Evolutionary conservation across 1,140 invertebrate species (phyloP), one percentile per base, ranked within the genome.

Genomic region (Eueides isabella): DNA sequence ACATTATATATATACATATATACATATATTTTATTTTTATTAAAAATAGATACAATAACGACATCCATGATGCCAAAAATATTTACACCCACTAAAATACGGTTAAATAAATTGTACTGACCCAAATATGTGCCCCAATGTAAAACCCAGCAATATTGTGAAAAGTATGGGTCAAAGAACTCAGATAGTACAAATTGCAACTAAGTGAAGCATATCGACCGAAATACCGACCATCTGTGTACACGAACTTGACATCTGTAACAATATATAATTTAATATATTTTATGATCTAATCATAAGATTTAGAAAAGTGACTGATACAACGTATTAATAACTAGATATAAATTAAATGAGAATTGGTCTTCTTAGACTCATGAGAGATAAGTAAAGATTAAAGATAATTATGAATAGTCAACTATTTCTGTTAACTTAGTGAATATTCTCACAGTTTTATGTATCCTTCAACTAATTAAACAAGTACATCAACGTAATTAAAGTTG

Each of bases 141-240:
- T 48, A 41, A 5, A 14, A 63, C 29, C 55, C 23, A 67, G n/a
- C 71, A 65, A 61, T 23, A 41, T 74, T 74, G 72, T 65, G 72
- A 74, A 68, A 74, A 68, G 29, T 41, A 74, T 55, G 72, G 72
- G 72, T 74, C 72, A 67, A 68, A 38, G 67, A 38, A 64, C 72
- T 69, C 61, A 35, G 33, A 41, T 68, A 35, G 65, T 23, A 38
- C 61, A 74, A 74, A 74, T 74, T 62, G 61, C 72, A 61, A 74
- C 38, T 41, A 61, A 69, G 44, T 55, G 66, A 74, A 38, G 35
- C 55, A 66, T 14, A 74, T 55, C 67, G 66, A 62, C 31, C 61
- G 72, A 74, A 74, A 69, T 69, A 74, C 72, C 61, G 61, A 28
- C 19, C 72, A 74, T 68, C 72, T 63, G 66, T 67, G n/a, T 23